Conservation (phyloP, 2,113 vertebrate species). For the Megaleporinus macrocephalus region DNA sequence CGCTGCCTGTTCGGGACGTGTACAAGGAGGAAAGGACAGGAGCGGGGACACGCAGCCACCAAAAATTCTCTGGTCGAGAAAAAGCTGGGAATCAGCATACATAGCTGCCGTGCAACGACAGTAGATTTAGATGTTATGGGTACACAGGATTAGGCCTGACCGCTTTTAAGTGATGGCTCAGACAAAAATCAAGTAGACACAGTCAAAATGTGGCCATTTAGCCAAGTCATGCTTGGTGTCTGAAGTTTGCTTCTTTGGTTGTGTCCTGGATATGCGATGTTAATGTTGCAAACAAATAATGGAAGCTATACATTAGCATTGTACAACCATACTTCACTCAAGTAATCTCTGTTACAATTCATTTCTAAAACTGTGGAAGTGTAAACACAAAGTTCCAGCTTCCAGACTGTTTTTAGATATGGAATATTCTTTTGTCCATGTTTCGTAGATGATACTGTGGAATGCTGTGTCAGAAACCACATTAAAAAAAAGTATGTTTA, state of each 20-base stretch:
- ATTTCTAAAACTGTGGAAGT: too few species aligned
- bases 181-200: neutral
- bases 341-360: too few species aligned
- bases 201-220: neutral
- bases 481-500: too few species aligned
- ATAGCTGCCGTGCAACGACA: neutral
- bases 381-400: too few species aligned
- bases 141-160: neutral
- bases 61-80: neutral
- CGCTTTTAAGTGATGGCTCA: neutral
- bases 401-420: too few species aligned
- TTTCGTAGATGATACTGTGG: too few species aligned
- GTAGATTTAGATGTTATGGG: neutral
- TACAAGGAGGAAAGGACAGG: constrained; percentile 25
- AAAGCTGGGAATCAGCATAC: neutral
- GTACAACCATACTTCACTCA: too few species aligned
- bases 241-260: constrained; percentile 11
- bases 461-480: too few species aligned
- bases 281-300: too few species aligned
- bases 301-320: too few species aligned
- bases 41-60: constrained; percentile 5
- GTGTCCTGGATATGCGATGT: too few species aligned
- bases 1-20: constrained; percentile 48
- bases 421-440: too few species aligned
- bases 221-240: neutral